Conservation (phyloP, 2,113 vertebrate genomes). For the Gavialis gangeticus region DNA sequence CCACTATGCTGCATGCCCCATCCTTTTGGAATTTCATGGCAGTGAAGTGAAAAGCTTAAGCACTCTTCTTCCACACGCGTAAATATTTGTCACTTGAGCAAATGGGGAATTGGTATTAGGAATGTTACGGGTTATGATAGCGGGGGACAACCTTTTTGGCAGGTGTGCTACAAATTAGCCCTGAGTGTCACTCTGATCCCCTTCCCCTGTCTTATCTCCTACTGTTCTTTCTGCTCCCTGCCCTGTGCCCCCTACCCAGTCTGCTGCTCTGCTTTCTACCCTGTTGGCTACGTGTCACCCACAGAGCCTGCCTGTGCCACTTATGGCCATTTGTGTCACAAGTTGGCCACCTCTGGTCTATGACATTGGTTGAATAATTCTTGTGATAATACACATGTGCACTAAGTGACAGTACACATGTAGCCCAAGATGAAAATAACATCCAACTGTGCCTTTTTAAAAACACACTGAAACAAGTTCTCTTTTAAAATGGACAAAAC, state of each 20-base stretch:
- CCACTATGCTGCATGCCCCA: not conserved
- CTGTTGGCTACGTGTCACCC: no score
- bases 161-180: no score
- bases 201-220: no score
- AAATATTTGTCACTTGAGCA: not conserved
- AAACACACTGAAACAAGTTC: not conserved
- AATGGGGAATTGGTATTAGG: not conserved
- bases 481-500: not conserved
- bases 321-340: not conserved
- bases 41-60: not conserved
- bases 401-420: not conserved
- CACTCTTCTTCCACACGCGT: not conserved
- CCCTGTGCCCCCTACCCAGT: no score
- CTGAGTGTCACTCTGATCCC: no score
- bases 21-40: not conserved
- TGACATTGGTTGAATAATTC: not conserved
- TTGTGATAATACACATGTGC: not conserved
- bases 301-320: no score
- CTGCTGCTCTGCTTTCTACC: no score
- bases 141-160: no score
- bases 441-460: not conserved
- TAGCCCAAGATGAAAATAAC: not conserved
- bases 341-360: not conserved
- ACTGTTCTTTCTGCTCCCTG: no score
- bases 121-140: no score